These are phyloP conservation scores for Gastrophysa polygoni DNA, from an alignment of 2,888 invertebrate genomes.

Conservation along the genomic window DNA sequence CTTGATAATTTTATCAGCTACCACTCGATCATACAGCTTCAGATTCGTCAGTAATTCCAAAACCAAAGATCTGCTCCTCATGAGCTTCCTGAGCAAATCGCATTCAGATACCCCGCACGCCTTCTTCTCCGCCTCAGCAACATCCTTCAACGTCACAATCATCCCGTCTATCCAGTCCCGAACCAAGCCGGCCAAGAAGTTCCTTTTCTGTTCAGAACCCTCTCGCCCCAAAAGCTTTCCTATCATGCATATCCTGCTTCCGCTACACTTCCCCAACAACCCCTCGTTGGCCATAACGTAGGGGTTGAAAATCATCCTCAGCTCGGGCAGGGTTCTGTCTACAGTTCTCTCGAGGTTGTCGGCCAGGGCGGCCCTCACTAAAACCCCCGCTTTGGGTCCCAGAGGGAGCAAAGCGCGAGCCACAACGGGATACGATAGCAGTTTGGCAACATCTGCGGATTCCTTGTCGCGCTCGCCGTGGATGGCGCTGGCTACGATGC, in stretches of 20 bases:
- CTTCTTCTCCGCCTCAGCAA: not conserved
- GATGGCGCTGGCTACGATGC: no score
- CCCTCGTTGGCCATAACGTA: constrained; percentile 12
- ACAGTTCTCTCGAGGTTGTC: not conserved
- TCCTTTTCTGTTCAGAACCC: not conserved
- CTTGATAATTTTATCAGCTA: not conserved
- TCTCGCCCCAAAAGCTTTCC: constrained; percentile 8
- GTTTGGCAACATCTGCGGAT: not conserved
- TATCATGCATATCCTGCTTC: constrained; percentile 8
- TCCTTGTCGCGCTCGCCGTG: no score
- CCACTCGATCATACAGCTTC: not conserved
- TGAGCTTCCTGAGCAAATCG: constrained; percentile 13
- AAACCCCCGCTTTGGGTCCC: constrained; percentile 14
- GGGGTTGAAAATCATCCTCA: constrained; percentile 16
- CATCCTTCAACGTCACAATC: not conserved
- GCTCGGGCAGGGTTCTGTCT: not conserved
- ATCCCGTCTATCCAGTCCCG: constrained; percentile 12
- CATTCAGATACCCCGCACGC: constrained; percentile 22
- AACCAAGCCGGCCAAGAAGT: constrained; percentile 1
- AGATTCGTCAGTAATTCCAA: not conserved
- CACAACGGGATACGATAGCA: no score
- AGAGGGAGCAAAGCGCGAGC: no score
- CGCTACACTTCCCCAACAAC: constrained; percentile 13
- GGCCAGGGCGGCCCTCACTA: constrained; percentile 2
- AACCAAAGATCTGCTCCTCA: not conserved